These are phyloP conservation scores for Tragelaphus strepsiceros DNA, from an alignment of 2,113 vertebrate species.

Conservation along the genomic window DNA sequence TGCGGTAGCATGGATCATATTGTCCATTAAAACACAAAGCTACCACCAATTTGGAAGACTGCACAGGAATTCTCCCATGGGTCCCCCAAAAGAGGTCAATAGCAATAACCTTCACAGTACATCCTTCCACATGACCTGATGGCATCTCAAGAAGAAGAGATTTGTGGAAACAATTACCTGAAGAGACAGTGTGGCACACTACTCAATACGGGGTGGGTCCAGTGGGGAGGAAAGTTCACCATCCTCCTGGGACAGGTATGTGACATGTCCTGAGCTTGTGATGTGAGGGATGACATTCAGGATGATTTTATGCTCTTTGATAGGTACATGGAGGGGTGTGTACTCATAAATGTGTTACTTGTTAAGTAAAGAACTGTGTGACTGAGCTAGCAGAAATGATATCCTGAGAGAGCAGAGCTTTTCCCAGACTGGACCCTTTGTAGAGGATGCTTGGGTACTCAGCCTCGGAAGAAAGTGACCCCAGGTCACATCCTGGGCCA, in stretches of 20 bases:
- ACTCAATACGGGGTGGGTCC: rapidly evolving
- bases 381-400: neutral
- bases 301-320: no score
- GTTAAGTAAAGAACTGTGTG: no score
- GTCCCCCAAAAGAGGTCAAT: neutral
- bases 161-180: neutral
- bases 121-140: neutral
- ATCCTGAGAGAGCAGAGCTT: neutral
- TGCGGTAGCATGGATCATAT: neutral
- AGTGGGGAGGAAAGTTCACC: no score
- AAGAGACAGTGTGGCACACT: neutral
- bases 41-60: neutral
- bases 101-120: rapidly evolving
- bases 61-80: neutral
- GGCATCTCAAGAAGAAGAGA: neutral
- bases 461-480: neutral
- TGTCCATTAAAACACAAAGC: neutral
- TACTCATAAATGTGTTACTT: neutral
- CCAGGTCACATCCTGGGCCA: neutral
- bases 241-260: neutral
- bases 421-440: neutral
- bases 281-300: neutral
- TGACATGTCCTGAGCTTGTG: neutral
- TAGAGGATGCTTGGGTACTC: rapidly evolving
- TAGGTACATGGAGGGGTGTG: neutral